phyloP scores from a whole-genome alignment of 2,113 vertebrate species.

The Sorex fumeus region DNA sequence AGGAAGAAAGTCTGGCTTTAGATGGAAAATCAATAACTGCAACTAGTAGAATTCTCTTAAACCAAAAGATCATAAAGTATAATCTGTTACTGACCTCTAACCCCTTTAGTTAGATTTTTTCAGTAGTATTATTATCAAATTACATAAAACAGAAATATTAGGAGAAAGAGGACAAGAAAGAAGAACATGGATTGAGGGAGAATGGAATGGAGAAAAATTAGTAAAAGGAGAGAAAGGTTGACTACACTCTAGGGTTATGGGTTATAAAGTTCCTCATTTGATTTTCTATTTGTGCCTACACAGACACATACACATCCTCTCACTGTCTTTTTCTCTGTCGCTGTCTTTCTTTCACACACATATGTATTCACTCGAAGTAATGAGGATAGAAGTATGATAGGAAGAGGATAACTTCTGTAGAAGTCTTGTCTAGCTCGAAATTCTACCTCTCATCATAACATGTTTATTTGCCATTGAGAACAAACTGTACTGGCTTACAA shows the following conservation, averaged over 20 bases:
- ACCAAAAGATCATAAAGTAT: not conserved
- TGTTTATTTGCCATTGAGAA: slow-evolving; percentile 56
- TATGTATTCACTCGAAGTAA: not conserved
- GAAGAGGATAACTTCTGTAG: slow-evolving; percentile 43
- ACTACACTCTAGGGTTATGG: not conserved
- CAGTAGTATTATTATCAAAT: not conserved
- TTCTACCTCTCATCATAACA: slow-evolving; percentile 48
- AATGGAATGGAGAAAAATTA: not conserved
- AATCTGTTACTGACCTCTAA: slow-evolving; percentile 11
- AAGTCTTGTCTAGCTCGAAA: not conserved
- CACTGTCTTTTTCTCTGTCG: not conserved
- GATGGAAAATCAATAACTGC: no score
- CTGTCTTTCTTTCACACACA: not conserved
- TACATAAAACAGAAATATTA: slow-evolving; percentile 46
- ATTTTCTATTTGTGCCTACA: no score
- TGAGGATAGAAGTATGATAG: not conserved
- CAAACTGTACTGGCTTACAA: slow-evolving; percentile 39
- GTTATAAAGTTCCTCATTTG: no score
- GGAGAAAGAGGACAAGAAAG: not conserved
- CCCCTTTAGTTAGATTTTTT: not conserved
- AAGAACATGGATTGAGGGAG: not conserved
- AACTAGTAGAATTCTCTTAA: no score
- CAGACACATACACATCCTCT: no score
- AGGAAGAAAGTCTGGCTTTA: no score
- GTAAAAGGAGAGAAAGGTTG: not conserved